A percentile compares a stretch with the other conserved stretches of the same genome.
Evolutionary conservation across 2,888 invertebrate genomes (phyloP).

Genomic region (Scaeva pyrastri): DNA sequence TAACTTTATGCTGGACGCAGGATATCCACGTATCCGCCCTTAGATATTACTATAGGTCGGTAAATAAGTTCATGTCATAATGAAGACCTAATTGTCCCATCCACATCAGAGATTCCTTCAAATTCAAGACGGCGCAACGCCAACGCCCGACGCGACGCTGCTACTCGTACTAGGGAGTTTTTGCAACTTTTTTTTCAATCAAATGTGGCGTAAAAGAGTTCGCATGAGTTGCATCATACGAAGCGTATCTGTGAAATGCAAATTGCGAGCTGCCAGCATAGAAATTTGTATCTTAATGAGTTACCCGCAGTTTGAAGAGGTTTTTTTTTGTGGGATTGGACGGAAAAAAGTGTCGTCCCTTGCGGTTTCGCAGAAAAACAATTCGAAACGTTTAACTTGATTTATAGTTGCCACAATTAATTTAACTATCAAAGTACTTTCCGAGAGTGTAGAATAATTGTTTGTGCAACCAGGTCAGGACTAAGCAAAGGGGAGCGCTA

Average conservation of each 20-base stretch:
- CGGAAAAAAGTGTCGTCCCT: conserved; percentile 28
- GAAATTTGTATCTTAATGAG: conserved; percentile 69
- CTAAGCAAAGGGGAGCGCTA: conserved; percentile 19
- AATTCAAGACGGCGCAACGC: background rate
- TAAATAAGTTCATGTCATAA: background rate
- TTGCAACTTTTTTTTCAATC: conserved; percentile 18
- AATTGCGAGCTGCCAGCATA: conserved; percentile 64
- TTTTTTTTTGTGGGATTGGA: background rate
- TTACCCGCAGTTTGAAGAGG: conserved; percentile 16
- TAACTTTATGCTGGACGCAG: conserved; percentile 63
- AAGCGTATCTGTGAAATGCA: conserved; percentile 71
- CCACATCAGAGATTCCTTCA: background rate
- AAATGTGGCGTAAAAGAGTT: conserved; percentile 61
- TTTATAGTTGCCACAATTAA: conserved; percentile 65
- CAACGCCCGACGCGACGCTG: no score
- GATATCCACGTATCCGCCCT: conserved; percentile 35
- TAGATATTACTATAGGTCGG: conserved; percentile 1
- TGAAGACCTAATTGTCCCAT: conserved; percentile 7
- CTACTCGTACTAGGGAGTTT: conserved; percentile 4
- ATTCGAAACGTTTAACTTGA: conserved; percentile 74
- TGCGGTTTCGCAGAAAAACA: conserved; percentile 60
- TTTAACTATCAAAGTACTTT: conserved; percentile 67
- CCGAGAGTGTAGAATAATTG: conserved; percentile 42
- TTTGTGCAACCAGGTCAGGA: background rate
- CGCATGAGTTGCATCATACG: conserved; percentile 58